Evolutionary conservation across 1,140 invertebrate genomes (phyloP).

Genomic region (Bombyx mori): DNA sequence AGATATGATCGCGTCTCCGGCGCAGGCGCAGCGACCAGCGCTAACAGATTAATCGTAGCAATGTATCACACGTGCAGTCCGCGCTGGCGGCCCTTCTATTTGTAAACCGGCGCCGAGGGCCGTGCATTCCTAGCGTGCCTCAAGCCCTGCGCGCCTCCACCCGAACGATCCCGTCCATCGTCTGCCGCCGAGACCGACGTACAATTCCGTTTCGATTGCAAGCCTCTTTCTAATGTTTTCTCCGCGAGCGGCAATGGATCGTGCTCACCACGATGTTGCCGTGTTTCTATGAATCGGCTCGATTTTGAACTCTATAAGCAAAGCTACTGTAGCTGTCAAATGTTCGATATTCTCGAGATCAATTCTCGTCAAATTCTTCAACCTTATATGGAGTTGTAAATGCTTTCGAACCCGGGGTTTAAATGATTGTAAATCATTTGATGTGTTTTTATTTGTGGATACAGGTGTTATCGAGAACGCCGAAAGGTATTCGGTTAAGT

Average conservation of each 20-base stretch:
- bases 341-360: constrained; percentile 35
- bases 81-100: constrained; percentile 66
- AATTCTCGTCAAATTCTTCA: constrained; percentile 38
- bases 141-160: constrained; percentile 42
- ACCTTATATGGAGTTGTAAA: constrained; percentile 24
- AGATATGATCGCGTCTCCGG: constrained; percentile 23
- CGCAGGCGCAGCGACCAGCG: constrained; percentile 44
- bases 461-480: not conserved
- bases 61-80: constrained; percentile 63
- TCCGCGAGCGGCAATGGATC: constrained; percentile 34
- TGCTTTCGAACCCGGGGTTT: constrained; percentile 13
- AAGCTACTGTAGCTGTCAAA: constrained; percentile 49
- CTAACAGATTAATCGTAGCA: constrained; percentile 58
- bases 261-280: constrained; percentile 12
- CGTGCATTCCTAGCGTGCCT: constrained; percentile 62
- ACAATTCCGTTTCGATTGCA: constrained; percentile 28
- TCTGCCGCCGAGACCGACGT: constrained; percentile 18
- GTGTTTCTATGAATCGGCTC: constrained; percentile 14
- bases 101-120: constrained; percentile 67
- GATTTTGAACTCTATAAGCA: constrained; percentile 32
- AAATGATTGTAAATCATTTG: constrained; percentile 9
- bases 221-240: constrained; percentile 13
- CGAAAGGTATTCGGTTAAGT: too few relatives aligned
- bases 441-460: not conserved
- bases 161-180: constrained; percentile 20